phyloP scores from a whole-genome alignment of 2,888 invertebrate genomes.

The Synanthedon andrenaeformis region DNA sequence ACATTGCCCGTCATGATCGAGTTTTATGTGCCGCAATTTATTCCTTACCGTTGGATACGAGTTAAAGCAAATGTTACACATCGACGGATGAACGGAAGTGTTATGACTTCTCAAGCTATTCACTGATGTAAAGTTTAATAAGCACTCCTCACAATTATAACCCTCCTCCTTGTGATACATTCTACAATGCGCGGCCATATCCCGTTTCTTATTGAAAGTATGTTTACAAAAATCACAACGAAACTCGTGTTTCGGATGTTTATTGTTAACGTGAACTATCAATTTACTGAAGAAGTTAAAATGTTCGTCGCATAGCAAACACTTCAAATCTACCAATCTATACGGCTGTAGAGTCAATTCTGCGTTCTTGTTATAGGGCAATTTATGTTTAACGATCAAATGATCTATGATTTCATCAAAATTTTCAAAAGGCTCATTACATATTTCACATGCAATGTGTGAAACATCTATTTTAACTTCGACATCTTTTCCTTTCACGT shows the following conservation, averaged over 20 bases:
- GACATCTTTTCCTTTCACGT: conserved; percentile 33
- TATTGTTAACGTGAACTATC: conserved; percentile 36
- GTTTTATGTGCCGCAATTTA: conserved; percentile 40
- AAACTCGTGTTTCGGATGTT: conserved; percentile 29
- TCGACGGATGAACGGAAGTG: conserved; percentile 30
- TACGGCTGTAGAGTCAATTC: conserved; percentile 29
- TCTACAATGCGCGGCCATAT: conserved; percentile 34
- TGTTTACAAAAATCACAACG: conserved; percentile 32
- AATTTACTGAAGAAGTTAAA: conserved; percentile 32
- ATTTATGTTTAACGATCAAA: conserved; percentile 31
- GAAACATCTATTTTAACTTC: conserved; percentile 55
- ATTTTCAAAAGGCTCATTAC: conserved; percentile 19
- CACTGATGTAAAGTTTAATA: conserved; percentile 22
- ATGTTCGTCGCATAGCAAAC: conserved; percentile 31
- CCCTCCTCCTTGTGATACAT: conserved; percentile 27
- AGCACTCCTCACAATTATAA: conserved; percentile 35
- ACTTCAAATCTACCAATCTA: conserved; percentile 37
- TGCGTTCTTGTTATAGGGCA: conserved; percentile 29
- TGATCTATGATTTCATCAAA: conserved; percentile 28
- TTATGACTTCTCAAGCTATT: conserved; percentile 32
- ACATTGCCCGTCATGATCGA: conserved; percentile 25
- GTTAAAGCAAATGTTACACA: conserved; percentile 44
- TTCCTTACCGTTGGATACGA: conserved; percentile 31
- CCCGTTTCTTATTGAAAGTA: conserved; percentile 37
- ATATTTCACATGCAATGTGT: conserved; percentile 35